Conservation (phyloP, 2,113 vertebrate species). For the Sterrhoptilus dennistouni region DNA sequence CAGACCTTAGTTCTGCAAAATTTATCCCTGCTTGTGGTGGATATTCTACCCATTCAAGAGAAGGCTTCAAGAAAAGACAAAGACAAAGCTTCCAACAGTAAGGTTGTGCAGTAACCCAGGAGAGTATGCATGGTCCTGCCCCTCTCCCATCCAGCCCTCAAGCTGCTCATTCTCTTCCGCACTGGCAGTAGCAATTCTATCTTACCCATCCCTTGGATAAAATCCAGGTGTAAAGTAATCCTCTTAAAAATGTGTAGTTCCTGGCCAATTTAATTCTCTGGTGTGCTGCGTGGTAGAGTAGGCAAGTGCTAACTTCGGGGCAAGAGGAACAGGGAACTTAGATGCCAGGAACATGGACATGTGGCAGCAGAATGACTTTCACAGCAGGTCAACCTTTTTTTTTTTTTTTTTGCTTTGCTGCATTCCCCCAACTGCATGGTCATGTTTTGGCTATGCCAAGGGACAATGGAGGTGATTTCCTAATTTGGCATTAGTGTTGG, state of each 20-base stretch:
- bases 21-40: not conserved
- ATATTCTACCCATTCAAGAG: not conserved
- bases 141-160: not conserved
- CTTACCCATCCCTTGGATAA: not conserved
- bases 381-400: not conserved
- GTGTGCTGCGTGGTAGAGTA: not conserved
- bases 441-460: not conserved
- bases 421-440: accelerated
- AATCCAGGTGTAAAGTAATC: not conserved
- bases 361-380: not conserved
- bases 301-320: not conserved
- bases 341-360: accelerated
- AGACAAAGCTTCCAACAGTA: not conserved
- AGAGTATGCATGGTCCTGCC: not conserved
- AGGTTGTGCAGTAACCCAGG: not conserved
- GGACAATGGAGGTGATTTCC: not conserved
- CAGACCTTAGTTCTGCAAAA: not conserved
- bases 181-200: not conserved
- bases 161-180: not conserved
- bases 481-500: not conserved
- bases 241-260: not conserved
- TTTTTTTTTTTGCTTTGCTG: not conserved
- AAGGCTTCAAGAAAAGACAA: not conserved
- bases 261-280: not conserved
- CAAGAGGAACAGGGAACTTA: not conserved